phyloP scores from a whole-genome alignment of 2,113 vertebrate genomes.

The Tragelaphus strepsiceros region DNA sequence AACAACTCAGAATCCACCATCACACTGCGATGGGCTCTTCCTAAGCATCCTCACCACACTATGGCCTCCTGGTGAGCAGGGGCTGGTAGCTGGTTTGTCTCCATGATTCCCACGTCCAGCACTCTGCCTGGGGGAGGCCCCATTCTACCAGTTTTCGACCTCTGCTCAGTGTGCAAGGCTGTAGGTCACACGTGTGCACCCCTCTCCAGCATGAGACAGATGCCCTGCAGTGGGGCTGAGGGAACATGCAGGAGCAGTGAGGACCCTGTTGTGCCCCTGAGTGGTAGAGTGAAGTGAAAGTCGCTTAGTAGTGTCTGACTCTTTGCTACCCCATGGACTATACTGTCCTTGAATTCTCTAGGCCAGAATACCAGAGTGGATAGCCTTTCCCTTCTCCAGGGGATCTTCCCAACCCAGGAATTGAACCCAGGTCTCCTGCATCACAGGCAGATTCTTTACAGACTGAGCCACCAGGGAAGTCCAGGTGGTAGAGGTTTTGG shows the following conservation, averaged over 20 bases:
- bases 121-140: background rate
- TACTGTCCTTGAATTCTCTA: background rate
- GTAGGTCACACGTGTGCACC: fast-evolving
- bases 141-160: background rate
- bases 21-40: background rate
- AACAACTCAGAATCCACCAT: background rate
- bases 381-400: background rate
- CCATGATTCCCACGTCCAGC: background rate
- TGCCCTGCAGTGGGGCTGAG: background rate
- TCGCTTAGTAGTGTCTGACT: background rate
- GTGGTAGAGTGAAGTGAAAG: background rate
- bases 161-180: background rate
- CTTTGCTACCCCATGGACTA: background rate
- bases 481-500: background rate
- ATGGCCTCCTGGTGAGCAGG: background rate
- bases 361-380: background rate
- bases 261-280: background rate
- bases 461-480: background rate
- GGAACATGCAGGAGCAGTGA: background rate
- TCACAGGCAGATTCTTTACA: background rate
- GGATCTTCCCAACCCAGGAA: background rate
- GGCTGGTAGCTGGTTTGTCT: background rate
- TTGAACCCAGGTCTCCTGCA: background rate
- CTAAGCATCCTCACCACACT: background rate
- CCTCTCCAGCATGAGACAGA: background rate